A percentile compares a stretch with the other conserved stretches of the same genome.
phyloP scores from a whole-genome alignment of 2,888 invertebrate species.

The Plebejus melissa region DNA sequence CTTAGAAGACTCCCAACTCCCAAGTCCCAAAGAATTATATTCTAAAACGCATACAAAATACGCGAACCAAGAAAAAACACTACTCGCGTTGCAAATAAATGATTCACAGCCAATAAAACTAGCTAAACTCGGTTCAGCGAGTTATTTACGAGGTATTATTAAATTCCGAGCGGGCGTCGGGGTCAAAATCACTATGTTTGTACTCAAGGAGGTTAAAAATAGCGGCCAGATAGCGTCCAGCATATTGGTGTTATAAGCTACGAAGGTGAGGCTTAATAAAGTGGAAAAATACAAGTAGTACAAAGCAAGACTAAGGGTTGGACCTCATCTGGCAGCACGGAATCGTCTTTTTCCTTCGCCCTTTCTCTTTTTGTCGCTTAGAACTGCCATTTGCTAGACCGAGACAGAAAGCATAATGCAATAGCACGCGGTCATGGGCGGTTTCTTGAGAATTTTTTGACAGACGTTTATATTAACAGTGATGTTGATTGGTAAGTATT shows the following conservation, averaged over 20 bases:
- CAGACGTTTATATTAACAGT: not conserved
- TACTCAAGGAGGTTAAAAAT: conserved; percentile 9
- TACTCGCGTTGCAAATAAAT: conserved; percentile 12
- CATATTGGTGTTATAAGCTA: conserved; percentile 7
- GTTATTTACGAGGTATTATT: conserved; percentile 14
- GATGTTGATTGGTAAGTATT: not conserved
- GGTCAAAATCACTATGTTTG: conserved; percentile 12
- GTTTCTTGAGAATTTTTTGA: not conserved
- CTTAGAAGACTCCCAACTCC: too few relatives aligned
- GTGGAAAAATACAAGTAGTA: not conserved
- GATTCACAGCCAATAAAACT: conserved; percentile 12
- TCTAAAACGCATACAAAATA: not conserved
- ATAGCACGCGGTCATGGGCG: too few relatives aligned
- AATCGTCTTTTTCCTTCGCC: too few relatives aligned
- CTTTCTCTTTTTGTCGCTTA: too few relatives aligned
- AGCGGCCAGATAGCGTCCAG: not conserved
- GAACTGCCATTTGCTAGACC: too few relatives aligned
- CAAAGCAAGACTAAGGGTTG: not conserved
- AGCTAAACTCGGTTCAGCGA: conserved; percentile 13
- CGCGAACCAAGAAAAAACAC: not conserved
- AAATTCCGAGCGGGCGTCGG: not conserved
- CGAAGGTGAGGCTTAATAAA: not conserved
- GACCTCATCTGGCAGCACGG: too few relatives aligned
- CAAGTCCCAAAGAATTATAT: not conserved
- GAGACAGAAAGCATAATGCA: too few relatives aligned